Evolutionary conservation across 2,797 vertebrate genomes (phyloP), one percentile per base, ranked within the genome.

Genomic region (Ibycter americanus): DNA sequence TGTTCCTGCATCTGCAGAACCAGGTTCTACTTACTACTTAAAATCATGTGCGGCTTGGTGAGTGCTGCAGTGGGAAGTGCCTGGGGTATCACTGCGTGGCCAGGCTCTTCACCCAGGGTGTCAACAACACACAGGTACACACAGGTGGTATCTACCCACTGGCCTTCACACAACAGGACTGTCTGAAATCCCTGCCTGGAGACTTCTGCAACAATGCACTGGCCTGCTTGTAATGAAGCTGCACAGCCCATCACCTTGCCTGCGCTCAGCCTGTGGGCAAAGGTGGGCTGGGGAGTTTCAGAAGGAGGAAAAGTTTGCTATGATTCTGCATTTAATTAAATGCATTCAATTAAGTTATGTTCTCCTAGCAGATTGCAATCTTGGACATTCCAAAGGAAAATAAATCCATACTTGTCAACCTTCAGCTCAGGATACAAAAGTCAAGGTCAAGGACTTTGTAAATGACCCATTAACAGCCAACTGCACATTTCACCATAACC

Each of bases 201-300:
- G 10, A 15, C 15, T 82, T 31, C 49, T 8, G 21, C 26, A 66
- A 3, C 0, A 2, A 52, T 6, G 17, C 6, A 44, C 0, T 0
- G 5, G 47, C 32, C 6, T 15, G 12, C 12, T 34, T 80, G 51
- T 21, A 13, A 19, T 25, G 31, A 47, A 73, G 21, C 21, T 55
- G 21, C 67, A 44, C 65, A 90, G 32, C 12, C 23, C 21, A 15
- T 63, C 61, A 47, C 34, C 44, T 73, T 0, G 0, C 15, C 19
- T 66, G 18, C 23, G 38, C 15, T 65, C 71, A 52, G 31, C 6
- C 15, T 6, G 11, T 14, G 22, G 34, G 27, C 18, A 89, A 26
- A 65, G 22, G 21, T 1, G 8, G 42, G 11, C 32, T 59, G 15
- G 29, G 6, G 20, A 42, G 4, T 56, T 91, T 80, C 51, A 70